phyloP scores from a whole-genome alignment of 2,797 vertebrate species.

The Lithobates pipiens region DNA sequence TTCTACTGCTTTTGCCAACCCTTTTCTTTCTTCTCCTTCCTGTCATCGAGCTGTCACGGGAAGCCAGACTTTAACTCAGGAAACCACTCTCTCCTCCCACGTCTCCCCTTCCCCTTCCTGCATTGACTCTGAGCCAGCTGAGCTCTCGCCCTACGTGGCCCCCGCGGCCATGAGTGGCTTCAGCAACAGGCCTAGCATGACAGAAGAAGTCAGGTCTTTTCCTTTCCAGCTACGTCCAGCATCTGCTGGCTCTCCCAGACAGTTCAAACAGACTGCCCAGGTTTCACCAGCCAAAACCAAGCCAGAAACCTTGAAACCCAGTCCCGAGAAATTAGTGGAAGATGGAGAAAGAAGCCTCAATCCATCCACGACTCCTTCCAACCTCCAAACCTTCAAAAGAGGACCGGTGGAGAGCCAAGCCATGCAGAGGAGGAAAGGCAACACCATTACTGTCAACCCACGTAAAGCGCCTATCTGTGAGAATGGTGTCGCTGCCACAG shows the following conservation, averaged over 20 bases:
- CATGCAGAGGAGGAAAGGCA: conserved; percentile 81
- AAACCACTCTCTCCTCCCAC: conserved; percentile 62
- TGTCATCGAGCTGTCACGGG: conserved; percentile 46
- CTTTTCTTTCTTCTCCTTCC: conserved; percentile 45
- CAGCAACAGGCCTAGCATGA: conserved; percentile 49
- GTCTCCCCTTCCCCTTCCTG: conserved; percentile 60
- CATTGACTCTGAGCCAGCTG: conserved; percentile 55
- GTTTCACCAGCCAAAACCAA: conserved; percentile 62
- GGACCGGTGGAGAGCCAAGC: conserved; percentile 63
- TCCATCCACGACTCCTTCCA: conserved; percentile 65
- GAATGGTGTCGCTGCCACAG: conserved; percentile 54
- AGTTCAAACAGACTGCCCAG: conserved; percentile 45
- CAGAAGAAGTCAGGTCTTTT: conserved; percentile 62
- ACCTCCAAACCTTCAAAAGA: conserved; percentile 70
- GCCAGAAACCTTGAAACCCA: conserved; percentile 58
- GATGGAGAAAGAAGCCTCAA: conserved; percentile 59
- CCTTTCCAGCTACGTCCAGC: conserved; percentile 55
- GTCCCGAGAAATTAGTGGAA: conserved; percentile 65
- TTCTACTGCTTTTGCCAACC: conserved; percentile 42
- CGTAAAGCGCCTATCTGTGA: conserved; percentile 69
- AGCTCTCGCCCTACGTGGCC: conserved; percentile 30
- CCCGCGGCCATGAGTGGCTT: conserved; percentile 34
- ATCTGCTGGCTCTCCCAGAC: conserved; percentile 49
- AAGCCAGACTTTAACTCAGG: conserved; percentile 58
- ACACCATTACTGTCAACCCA: conserved; percentile 88